Percentiles rank a stretch among this genome's conserved stretches.
phyloP scores from a whole-genome alignment of 2,113 vertebrate genomes.

The Pituophis catenifer region DNA sequence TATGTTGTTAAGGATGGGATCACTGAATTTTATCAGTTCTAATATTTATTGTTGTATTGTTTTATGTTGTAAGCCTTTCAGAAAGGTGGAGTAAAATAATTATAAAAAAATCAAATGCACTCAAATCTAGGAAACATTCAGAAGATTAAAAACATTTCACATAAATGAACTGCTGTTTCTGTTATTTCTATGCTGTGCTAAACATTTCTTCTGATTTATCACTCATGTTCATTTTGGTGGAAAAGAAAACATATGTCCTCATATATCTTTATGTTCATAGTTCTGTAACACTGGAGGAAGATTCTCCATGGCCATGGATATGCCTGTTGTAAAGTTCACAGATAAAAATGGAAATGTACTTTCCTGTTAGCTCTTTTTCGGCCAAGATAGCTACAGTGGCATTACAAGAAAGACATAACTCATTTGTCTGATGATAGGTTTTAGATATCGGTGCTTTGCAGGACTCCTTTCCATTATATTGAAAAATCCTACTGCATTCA shows the following conservation, averaged over 20 bases:
- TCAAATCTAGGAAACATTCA: neutral
- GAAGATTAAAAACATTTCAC: neutral
- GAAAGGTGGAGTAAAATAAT: neutral
- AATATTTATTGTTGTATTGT: neutral
- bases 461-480: neutral
- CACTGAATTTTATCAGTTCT: neutral
- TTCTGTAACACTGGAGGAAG: neutral
- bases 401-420: neutral
- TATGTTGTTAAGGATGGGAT: neutral
- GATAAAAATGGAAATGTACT: neutral
- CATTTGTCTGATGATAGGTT: neutral
- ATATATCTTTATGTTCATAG: neutral
- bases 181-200: neutral
- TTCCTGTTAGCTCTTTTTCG: neutral
- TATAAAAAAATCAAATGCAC: neutral
- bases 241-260: neutral
- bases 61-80: neutral
- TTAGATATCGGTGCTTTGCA: neutral
- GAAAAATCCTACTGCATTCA: neutral
- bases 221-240: neutral
- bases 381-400: neutral
- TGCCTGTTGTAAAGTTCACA: neutral
- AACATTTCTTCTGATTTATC: neutral
- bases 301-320: neutral
- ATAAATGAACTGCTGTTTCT: neutral